Evolutionary conservation across 2,113 vertebrate genomes (phyloP).

Genomic region (Chaetops frenatus): DNA sequence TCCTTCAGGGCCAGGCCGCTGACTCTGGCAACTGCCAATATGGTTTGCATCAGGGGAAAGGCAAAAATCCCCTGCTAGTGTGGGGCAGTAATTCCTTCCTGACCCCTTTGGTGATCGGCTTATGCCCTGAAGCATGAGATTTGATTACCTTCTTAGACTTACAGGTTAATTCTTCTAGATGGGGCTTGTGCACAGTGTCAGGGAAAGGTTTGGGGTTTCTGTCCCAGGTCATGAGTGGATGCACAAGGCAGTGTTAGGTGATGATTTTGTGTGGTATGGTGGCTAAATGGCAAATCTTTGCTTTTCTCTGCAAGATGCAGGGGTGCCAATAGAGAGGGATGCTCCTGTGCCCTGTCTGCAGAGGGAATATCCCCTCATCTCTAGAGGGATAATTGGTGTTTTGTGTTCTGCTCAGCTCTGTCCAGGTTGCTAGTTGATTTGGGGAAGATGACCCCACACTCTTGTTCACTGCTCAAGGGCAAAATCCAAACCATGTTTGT

Average conservation of each 20-base stretch:
- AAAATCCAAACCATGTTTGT: no score
- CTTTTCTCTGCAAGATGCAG: not conserved
- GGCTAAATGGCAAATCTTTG: not conserved
- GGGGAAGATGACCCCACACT: not conserved
- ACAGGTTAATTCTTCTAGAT: constrained; percentile 48
- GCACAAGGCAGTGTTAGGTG: not conserved
- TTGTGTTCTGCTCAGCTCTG: not conserved
- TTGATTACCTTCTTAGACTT: constrained; percentile 56
- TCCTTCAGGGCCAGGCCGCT: not conserved
- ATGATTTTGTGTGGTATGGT: not conserved
- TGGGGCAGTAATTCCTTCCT: constrained; percentile 56
- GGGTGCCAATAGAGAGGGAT: not conserved
- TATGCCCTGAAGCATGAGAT: constrained; percentile 47
- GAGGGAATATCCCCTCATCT: not conserved
- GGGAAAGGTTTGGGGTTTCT: not conserved
- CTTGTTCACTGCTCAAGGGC: not conserved
- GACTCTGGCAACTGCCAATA: not conserved
- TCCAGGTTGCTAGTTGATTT: not conserved
- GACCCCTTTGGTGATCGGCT: constrained; percentile 46
- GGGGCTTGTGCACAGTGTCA: not conserved
- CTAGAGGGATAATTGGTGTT: not conserved
- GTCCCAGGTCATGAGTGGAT: not conserved
- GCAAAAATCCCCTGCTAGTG: not conserved
- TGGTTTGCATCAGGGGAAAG: not conserved
- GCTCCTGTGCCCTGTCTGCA: not conserved